Conservation (phyloP, 2,797 vertebrate species). For the Numenius phaeopus region DNA sequence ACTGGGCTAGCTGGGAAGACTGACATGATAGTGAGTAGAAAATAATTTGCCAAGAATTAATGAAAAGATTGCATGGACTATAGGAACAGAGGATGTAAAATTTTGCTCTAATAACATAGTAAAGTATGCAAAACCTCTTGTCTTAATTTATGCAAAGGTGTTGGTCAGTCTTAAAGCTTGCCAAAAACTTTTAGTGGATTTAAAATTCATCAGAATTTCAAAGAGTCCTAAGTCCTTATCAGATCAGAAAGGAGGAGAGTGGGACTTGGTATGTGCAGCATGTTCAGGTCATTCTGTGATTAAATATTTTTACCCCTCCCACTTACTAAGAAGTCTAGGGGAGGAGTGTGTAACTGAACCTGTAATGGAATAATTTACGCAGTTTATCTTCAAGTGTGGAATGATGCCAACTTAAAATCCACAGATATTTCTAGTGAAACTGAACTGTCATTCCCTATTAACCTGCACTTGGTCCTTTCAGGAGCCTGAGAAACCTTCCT, state of each 20-base stretch:
- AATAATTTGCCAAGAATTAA: background rate
- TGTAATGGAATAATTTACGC: background rate
- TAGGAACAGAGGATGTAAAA: background rate
- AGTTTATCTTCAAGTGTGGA: background rate
- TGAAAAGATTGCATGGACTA: background rate
- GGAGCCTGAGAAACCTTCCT: background rate
- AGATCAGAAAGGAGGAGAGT: background rate
- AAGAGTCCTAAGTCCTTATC: background rate
- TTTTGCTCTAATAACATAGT: background rate
- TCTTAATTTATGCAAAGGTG: background rate
- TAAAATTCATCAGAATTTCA: background rate
- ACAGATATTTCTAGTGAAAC: background rate
- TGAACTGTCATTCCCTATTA: background rate
- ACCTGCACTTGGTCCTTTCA: background rate
- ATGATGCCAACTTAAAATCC: background rate
- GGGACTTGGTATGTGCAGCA: background rate
- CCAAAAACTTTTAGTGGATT: background rate
- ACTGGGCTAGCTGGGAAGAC: background rate
- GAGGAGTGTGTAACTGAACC: background rate
- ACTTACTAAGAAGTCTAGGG: background rate
- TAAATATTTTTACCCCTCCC: background rate
- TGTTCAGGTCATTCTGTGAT: background rate
- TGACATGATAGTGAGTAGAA: background rate
- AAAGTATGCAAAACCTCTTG: background rate
- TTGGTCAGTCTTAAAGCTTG: background rate